phyloP scores from a whole-genome alignment of 2,113 vertebrate species.

The Oryzias curvinotus region DNA sequence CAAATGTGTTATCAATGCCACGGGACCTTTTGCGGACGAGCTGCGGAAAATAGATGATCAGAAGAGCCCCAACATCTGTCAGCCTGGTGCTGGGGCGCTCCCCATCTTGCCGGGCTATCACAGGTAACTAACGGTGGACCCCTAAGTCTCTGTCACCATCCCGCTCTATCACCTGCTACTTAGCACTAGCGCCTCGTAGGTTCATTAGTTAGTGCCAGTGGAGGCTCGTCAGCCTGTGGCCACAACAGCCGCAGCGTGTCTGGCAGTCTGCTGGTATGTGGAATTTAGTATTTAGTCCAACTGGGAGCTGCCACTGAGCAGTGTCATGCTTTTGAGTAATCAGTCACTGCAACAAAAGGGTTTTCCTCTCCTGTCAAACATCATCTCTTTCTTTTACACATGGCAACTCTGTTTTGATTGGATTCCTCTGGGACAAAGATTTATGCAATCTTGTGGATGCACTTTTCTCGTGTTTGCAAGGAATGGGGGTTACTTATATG shows the following conservation, averaged over 20 bases:
- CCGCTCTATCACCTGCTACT: conserved; percentile 67
- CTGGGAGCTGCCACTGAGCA: conserved; percentile 14
- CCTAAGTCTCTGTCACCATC: conserved; percentile 72
- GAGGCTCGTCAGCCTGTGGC: conserved; percentile 50
- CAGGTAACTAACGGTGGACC: conserved; percentile 80
- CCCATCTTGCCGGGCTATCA: conserved; percentile 90
- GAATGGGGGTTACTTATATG: conserved; percentile 45
- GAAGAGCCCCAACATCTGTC: conserved; percentile 86
- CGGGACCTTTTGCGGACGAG: conserved; percentile 91
- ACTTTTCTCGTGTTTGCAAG: conserved; percentile 66
- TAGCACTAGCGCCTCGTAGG: conserved; percentile 58
- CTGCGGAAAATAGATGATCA: conserved; percentile 92
- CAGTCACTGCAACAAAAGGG: conserved; percentile 19
- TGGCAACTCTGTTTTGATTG: conserved; percentile 42
- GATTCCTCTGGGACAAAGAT: conserved; percentile 33
- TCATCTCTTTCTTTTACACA: conserved; percentile 29
- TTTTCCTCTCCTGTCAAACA: conserved; percentile 34
- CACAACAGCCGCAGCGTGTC: conserved; percentile 42
- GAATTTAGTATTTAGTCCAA: conserved; percentile 20
- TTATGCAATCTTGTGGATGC: conserved; percentile 56
- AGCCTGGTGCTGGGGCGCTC: conserved; percentile 87
- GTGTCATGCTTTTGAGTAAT: conserved; percentile 20
- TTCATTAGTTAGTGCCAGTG: conserved; percentile 65
- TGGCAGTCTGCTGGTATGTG: conserved; percentile 38
- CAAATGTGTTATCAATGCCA: conserved; percentile 99